Evolutionary conservation across 2,888 invertebrate species (phyloP).

Genomic region (Hedychridium roseum): DNA sequence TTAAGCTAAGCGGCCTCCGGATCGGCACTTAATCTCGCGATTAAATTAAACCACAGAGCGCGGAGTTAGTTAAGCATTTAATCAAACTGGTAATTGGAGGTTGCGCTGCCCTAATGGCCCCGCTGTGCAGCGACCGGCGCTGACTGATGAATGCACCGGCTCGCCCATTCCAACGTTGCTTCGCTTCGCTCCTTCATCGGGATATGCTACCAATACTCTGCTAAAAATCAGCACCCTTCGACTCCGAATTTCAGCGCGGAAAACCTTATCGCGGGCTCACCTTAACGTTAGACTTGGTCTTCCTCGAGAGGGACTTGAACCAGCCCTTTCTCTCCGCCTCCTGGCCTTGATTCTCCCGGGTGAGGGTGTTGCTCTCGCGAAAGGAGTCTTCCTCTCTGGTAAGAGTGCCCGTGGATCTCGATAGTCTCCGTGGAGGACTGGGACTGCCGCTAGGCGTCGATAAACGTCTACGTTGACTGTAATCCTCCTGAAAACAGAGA

Average conservation of each 20-base stretch:
- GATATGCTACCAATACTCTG: not conserved
- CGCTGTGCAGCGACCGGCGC: conserved; percentile 40
- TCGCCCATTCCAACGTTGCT: not conserved
- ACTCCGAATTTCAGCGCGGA: not conserved
- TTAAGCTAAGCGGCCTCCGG: conserved; percentile 36
- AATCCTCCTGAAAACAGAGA: conserved; percentile 67
- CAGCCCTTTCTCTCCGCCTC: conserved; percentile 70
- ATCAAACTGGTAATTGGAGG: conserved; percentile 62
- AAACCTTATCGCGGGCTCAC: conserved; percentile 51
- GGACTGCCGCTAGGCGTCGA: conserved; percentile 79
- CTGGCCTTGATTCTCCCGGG: conserved; percentile 62
- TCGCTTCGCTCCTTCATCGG: conserved; percentile 5
- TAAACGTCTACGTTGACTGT: conserved; percentile 76
- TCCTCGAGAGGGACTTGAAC: conserved; percentile 83
- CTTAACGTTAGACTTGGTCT: conserved; percentile 68
- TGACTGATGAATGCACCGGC: conserved; percentile 51
- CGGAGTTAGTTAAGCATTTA: conserved; percentile 62
- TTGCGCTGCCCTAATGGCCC: conserved; percentile 58
- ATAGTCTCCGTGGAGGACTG: conserved; percentile 68
- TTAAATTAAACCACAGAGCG: conserved; percentile 62
- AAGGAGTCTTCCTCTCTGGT: conserved; percentile 58
- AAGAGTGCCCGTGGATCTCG: conserved; percentile 60
- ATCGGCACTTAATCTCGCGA: conserved; percentile 59
- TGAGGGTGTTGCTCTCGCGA: conserved; percentile 63
- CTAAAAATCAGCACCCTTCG: not conserved